phyloP scores from a whole-genome alignment of 2,888 invertebrate species.

The Drosophila vallismaia region DNA sequence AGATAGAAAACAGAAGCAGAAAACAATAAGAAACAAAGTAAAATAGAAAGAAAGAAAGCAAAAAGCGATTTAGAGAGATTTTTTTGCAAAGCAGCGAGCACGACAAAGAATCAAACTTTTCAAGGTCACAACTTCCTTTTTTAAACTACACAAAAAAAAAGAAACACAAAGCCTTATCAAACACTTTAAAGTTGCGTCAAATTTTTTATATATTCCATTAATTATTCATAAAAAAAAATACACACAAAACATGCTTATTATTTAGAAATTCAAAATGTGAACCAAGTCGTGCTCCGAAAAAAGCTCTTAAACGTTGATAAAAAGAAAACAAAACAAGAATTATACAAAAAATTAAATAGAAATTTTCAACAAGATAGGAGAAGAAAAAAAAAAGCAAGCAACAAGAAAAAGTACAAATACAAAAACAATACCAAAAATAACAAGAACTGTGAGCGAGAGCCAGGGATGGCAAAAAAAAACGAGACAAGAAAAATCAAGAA shows the following conservation, averaged over 20 bases:
- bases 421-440: constrained; percentile 42
- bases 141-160: constrained; percentile 29
- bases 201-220: no score
- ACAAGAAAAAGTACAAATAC: constrained; percentile 49
- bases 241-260: constrained; percentile 27
- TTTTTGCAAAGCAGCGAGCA: constrained; percentile 43
- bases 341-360: constrained; percentile 65
- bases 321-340: constrained; percentile 24
- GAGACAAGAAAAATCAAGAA: constrained; percentile 13
- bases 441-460: constrained; percentile 35
- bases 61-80: constrained; percentile 26
- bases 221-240: background rate
- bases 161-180: constrained; percentile 2
- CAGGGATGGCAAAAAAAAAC: constrained; percentile 8
- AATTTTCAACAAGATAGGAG: constrained; percentile 54
- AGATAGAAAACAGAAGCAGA: constrained; percentile 11
- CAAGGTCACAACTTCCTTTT: constrained; percentile 71
- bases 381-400: constrained; percentile 49
- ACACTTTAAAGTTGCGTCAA: no score
- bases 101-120: constrained; percentile 52
- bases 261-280: constrained; percentile 21
- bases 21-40: constrained; percentile 41
- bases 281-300: constrained; percentile 80
- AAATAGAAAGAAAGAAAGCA: constrained; percentile 6
- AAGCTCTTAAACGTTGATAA: constrained; percentile 75